Percentiles rank a stretch among this genome's conserved stretches.
phyloP scores from a whole-genome alignment of 2,113 vertebrate genomes.

The Lophochroa leadbeateri region DNA sequence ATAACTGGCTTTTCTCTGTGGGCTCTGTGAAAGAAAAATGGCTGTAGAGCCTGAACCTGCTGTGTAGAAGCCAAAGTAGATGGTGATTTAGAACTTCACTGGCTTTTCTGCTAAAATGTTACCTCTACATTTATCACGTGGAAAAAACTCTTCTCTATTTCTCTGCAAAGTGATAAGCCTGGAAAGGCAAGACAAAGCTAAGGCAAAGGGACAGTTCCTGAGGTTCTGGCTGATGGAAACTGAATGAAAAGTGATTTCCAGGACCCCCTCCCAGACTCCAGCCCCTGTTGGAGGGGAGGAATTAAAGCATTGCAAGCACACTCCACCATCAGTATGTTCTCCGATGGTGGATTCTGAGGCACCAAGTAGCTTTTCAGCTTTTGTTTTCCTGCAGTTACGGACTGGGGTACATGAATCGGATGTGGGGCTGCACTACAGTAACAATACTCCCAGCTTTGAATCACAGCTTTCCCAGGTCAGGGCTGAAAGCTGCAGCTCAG shows the following conservation, averaged over 20 bases:
- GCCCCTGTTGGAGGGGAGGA: not conserved
- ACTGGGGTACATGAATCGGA: fast-evolving
- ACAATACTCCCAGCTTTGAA: not conserved
- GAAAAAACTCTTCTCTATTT: not conserved
- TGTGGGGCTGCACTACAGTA: not conserved
- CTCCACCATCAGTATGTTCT: not conserved
- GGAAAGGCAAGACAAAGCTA: not conserved
- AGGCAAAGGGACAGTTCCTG: not conserved
- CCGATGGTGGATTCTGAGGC: not conserved
- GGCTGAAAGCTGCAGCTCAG: not conserved
- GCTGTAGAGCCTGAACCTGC: conserved; percentile 23
- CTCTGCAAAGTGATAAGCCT: not conserved
- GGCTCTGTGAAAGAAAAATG: conserved; percentile 16
- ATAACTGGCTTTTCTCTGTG: conserved; percentile 50
- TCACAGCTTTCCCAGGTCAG: not conserved
- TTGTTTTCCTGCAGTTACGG: not conserved
- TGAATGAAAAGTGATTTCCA: not conserved
- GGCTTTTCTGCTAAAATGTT: not conserved
- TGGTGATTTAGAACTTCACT: not conserved
- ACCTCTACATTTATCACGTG: not conserved
- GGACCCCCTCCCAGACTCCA: not conserved
- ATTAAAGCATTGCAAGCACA: not conserved
- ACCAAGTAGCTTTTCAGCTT: not conserved
- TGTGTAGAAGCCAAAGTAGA: conserved; percentile 15
- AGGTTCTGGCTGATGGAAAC: not conserved